Base-by-base conservation (phyloP, 2,888 invertebrate species). In the Microctonus hyperodae region DNA sequence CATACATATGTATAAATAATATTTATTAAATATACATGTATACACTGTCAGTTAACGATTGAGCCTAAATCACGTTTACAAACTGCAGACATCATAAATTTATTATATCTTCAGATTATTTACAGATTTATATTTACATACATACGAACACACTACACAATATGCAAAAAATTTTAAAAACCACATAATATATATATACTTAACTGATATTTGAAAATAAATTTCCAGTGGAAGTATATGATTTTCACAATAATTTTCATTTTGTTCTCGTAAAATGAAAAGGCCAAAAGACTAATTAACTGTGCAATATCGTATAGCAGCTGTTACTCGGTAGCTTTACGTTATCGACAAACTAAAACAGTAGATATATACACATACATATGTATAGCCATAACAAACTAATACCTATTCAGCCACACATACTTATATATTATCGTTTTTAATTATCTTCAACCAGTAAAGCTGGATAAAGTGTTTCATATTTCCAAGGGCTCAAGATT, bases 391-490 rank as follows among this genome's bases (percentile, higher is more conserved):
- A 56, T n/a, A n/a, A 75, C 74, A 74, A 74, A 73, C 71, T 72
- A 70, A 70, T 69, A 67, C 70, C 72, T 72, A 74, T 74, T 74
- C 73, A 71, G 71, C 73, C 74, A 75, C 72, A 72, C 72, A 73
- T 74, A 73, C 74, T 72, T 70, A 16, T 44, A 44, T 16, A 58
- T 64, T 74, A 76, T 75, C 74, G 58, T 65, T 63, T 65, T 73
- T 70, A 75, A 75, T 73, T 76, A 75, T 74, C 74, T 73, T 69
- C 63, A 63, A 59, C 74, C 73, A 74, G 73, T 72, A 72, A 69
- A 73, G 72, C 65, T 72, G 67, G 70, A 64, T 69, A 71, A 64
- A 44, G 44, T 16, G 16, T 16, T 7, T 2, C 64, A 35, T 55
- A 44, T 67, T 44, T 50, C 33, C 11, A 1, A 57, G 35, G 48